Evolutionary conservation across 2,888 invertebrate species (phyloP), one percentile per base, ranked within the genome.

Genomic region (Tachina grossa): DNA sequence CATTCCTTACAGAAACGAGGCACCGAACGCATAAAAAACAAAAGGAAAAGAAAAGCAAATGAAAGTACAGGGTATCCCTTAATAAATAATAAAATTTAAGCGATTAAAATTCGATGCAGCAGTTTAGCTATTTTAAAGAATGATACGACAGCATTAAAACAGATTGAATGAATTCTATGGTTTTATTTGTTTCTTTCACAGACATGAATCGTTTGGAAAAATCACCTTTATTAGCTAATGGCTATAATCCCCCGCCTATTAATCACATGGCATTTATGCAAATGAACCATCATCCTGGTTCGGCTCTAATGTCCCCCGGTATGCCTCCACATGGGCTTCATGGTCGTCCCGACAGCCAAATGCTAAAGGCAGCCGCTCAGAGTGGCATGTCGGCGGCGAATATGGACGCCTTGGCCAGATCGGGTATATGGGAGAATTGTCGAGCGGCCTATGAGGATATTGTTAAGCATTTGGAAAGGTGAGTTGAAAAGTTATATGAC

Each of bases 191-290:
- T 4, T 53, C 45, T 10, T 22, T 83, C 66, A 69, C 95, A 97
- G 97, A 97, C 93, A 96, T 97, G 93, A 96, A 96, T 71, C 95
- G 97, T 88, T 94, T 97, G 95, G 98, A 98, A 93, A 98, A 98
- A 93, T 97, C 97, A 22, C 98, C 98, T 45, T 94, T 98, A 55
- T 94, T 98, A 89, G 97, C 97, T 84, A 98, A 98, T 92, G 98
- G 98, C 87, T 98, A 98, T 94, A 98, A 97, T 93, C 97, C 97
- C 88, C 98, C 97, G 84, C 98, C 98, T 82, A 95, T 97, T 89
- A 97, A 97, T 91, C 98, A 97, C 91, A 97, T 98, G 97, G 97
- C 97, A 91, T 97, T 98, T 94, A 97, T 97, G 97, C 97, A 97
- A 93, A 95, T 97, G 92, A 95, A 95, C 88, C 97, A 96, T 91